Base-by-base conservation (phyloP, 2,113 vertebrate genomes). In the Hiodon alosoides region DNA sequence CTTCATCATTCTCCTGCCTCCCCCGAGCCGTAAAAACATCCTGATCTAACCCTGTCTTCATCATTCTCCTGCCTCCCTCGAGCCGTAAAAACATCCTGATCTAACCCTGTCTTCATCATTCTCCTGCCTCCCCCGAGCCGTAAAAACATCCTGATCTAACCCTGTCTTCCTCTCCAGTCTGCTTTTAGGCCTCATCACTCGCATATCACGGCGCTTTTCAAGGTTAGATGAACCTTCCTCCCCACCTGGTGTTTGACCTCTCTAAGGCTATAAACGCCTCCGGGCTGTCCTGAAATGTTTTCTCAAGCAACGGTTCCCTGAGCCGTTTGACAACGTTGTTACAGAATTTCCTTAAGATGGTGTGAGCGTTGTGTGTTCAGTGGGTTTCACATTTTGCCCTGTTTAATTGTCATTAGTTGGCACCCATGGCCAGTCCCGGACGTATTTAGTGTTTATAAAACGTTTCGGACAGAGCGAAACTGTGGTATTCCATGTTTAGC, bases 151-250 rank as follows among this genome's bases (percentile, higher is more conserved):
- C 75, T 89, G 71, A 74, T 60, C 51, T 72, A 67, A 5, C 77
- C 47, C 2, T 77, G 59, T 92, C 79, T 79, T 76, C 89, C 66
- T 7, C 90, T 89, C 70, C 85, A 90, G 89, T 90, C 87, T 87
- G 87, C 88, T 67, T 90, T 90, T 85, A 88, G 88, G 85, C 81
- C 85, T 80, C 70, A 73, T 60, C 85, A 86, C 76, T 82, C 81
- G 55, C 87, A 88, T 83, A 83, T 89, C 87, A 83, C 83, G 78
- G 76, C 83, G 80, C 75, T 84, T 70, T 90, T 88, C 85, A 90
- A 90, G 88, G 88, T 90, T 83, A 90, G 88, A 82, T 46, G 67
- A 77, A 8, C 53, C 59, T 74, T 52, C 65, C 7, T 61, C 67
- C 31, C 77, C 60, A 68, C 72, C 65, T 59, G 68, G 46, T 50